Evolutionary conservation across 2,888 invertebrate species (phyloP), one percentile per base, ranked within the genome.

Genomic region (Drosophila affinis): DNA sequence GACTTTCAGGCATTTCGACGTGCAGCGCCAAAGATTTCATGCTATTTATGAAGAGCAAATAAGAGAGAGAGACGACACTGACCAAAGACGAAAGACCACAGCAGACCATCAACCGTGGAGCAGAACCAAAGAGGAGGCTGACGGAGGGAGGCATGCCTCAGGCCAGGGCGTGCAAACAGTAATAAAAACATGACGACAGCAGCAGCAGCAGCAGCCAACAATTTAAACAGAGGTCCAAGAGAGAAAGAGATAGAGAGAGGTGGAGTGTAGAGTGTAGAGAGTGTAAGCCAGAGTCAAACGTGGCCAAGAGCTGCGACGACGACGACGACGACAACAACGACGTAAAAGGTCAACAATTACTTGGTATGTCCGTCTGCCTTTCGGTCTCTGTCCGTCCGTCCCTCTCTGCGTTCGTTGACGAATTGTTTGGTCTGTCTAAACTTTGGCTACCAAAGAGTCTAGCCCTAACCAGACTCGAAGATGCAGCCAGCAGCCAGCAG

Each of bases 311-410:
- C 62, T 62, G 75, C 67, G 78, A 71, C 75, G 79, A 70, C 85
- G 78, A 83, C 83, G 72, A 14, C 39, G 72, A 39, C 39, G 57
- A 62, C 62, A 49, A 71, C 79, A 77, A 68, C 85, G 77, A 83
- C 83, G 74, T 89, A 82, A 85, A 87, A 87, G 89, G 89, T 87
- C 87, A 87, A 88, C 84, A 89, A 89, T 90, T 88, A 89, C 89
- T 87, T 81, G 83, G 77, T 62, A 61, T 34, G 46, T 65, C 62
- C 68, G 64, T 73, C 77, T 52, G 65, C 60, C 65, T 49, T 57
- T 63, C 62, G 34, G 64, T 62, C 60, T 44, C 34, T 52, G 54
- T 29, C 45, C 44, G 56, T 55, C 48, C 27, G 18, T 18, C 21
- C 0, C 55, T 60, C 57, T 7, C 39, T 14, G 39, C 39, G 7